These are phyloP conservation scores for Drosophila burlai DNA, from an alignment of 1,140 invertebrate genomes.

Conservation along the genomic window DNA sequence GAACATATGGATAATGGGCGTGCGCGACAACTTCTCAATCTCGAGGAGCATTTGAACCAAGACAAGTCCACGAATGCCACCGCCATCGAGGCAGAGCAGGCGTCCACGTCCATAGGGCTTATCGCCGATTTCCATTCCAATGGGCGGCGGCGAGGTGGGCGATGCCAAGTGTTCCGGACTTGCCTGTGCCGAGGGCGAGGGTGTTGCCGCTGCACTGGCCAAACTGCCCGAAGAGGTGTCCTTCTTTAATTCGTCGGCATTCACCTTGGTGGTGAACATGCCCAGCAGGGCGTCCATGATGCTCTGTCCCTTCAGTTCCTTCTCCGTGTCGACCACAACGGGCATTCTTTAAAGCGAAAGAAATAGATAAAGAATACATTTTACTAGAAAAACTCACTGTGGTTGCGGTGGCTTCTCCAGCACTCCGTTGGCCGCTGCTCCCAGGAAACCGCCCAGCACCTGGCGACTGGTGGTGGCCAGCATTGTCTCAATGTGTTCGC, in stretches of 20 bases:
- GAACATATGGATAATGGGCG: conserved; percentile 93
- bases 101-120: conserved; percentile 81
- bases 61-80: conserved; percentile 96
- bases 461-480: conserved; percentile 81
- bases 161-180: conserved; percentile 65
- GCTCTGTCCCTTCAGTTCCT: conserved; percentile 82
- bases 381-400: conserved; percentile 48
- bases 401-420: conserved; percentile 50
- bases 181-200: conserved; percentile 37
- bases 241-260: conserved; percentile 73
- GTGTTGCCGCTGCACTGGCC: conserved; percentile 28
- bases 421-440: conserved; percentile 56
- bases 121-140: conserved; percentile 63
- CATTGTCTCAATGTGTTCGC: conserved; percentile 86
- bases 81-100: conserved; percentile 95
- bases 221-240: conserved; percentile 67
- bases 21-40: conserved; percentile 90
- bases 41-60: conserved; percentile 95
- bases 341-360: conserved; percentile 44
- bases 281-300: conserved; percentile 83
- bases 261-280: conserved; percentile 82
- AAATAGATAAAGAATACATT: background rate
- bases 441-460: conserved; percentile 56
- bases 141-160: conserved; percentile 61
- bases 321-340: conserved; percentile 77